Evolutionary conservation across 2,888 invertebrate genomes (phyloP).

Genomic region (Drosophila austrosaltans): DNA sequence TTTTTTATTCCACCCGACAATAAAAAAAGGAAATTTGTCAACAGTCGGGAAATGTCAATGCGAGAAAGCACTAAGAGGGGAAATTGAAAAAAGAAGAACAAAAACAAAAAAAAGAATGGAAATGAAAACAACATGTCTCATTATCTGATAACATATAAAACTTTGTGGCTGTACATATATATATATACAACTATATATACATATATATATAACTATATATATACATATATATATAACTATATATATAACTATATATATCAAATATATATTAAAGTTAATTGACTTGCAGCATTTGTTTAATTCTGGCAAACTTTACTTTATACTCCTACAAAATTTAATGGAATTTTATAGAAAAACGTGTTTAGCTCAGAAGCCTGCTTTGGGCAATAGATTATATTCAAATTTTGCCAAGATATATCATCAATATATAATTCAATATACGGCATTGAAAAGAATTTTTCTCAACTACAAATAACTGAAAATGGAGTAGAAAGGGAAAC

Average conservation of each 20-base stretch:
- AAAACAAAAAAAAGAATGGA: conserved; percentile 32
- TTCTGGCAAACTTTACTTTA: not conserved
- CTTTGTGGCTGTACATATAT: not conserved
- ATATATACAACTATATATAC: not conserved
- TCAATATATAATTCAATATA: too few relatives aligned
- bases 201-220: not conserved
- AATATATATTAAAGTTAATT: not conserved
- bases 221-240: too few relatives aligned
- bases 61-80: conserved; percentile 22
- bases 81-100: conserved; percentile 28
- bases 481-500: too few relatives aligned
- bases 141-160: conserved; percentile 27
- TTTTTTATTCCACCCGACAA: conserved; percentile 20
- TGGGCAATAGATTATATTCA: too few relatives aligned
- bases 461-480: too few relatives aligned
- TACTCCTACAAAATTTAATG: too few relatives aligned
- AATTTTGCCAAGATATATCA: too few relatives aligned
- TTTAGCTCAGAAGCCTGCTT: too few relatives aligned
- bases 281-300: not conserved
- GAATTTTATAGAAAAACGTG: too few relatives aligned
- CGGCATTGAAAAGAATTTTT: too few relatives aligned
- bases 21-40: conserved; percentile 39
- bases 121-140: conserved; percentile 33
- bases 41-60: not conserved
- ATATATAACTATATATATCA: too few relatives aligned